Percentiles rank a stretch among this genome's conserved stretches.
These are phyloP conservation scores for Macrotrachela quadricornifera DNA, from an alignment of 1,140 invertebrate genomes.

Conservation along the genomic window DNA sequence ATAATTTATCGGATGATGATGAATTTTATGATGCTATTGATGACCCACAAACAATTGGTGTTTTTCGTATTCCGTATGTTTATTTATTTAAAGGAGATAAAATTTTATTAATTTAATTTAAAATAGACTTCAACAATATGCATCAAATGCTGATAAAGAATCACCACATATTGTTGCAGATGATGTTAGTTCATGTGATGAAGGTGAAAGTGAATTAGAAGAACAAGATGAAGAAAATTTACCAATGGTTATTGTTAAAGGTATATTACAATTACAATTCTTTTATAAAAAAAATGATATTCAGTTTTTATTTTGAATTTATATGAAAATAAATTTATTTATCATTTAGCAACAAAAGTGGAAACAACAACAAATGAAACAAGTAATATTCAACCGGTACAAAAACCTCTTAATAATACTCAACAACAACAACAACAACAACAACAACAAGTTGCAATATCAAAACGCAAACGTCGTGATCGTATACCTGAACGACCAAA, in stretches of 20 bases:
- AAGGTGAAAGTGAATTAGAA: background rate
- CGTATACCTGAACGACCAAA: conserved; percentile 77
- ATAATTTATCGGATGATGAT: background rate
- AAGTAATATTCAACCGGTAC: background rate
- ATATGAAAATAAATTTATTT: background rate
- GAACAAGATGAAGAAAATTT: background rate
- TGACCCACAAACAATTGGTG: background rate
- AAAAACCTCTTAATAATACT: background rate
- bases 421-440: background rate
- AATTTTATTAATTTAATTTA: background rate
- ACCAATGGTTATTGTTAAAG: background rate
- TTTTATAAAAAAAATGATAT: background rate
- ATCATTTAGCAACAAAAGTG: background rate
- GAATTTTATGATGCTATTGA: background rate
- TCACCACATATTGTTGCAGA: background rate
- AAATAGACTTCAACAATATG: background rate
- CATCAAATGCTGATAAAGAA: background rate
- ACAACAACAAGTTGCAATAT: background rate
- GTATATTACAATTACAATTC: conserved; percentile 13
- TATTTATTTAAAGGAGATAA: background rate
- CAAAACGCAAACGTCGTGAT: conserved; percentile 38
- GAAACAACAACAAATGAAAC: background rate
- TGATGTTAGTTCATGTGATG: background rate
- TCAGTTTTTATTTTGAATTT: background rate
- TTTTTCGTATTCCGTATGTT: background rate